These are phyloP conservation scores for Ovis aries DNA, from an alignment of 2,113 vertebrate genomes.

Conservation along the genomic window ARS-UI_Ramb_v3.0 NC_056060.1:20439501-20440000, in stretches of 20 bases:
- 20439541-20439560: not conserved
- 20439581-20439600: not conserved
- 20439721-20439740: not conserved
- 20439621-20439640: not conserved
- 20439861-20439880: not conserved
- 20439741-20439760: not conserved
- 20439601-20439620: not conserved
- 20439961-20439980: not conserved
- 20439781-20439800: not conserved
- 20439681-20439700: not conserved
- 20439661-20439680: not conserved
- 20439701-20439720: not conserved
- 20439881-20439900: not conserved
- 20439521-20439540: not conserved
- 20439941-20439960: no score
- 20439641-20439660: not conserved
- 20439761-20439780: not conserved
- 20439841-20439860: not conserved
- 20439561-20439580: not conserved
- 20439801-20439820: not conserved
- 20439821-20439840: not conserved
- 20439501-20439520: not conserved
- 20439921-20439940: not conserved
- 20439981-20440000: not conserved
- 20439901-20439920: not conserved